Evolutionary conservation across 2,797 vertebrate species (phyloP).

Genomic region (Lagorchestes hirsutus): DNA sequence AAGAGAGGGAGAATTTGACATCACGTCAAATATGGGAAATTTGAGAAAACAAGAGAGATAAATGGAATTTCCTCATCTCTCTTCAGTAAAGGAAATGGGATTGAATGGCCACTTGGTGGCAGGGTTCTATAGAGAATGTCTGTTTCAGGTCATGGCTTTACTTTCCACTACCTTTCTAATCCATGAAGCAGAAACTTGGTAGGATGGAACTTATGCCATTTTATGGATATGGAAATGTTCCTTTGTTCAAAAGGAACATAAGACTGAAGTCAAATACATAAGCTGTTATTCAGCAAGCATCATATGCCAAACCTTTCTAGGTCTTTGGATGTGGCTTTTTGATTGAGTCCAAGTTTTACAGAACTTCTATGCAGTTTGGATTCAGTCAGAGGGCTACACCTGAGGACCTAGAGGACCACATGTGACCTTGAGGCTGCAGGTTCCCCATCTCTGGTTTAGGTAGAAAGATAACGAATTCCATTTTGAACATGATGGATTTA

Average conservation of each 20-base stretch:
- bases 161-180: not conserved
- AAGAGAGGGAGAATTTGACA: not conserved
- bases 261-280: not conserved
- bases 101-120: not conserved
- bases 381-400: no score
- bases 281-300: not conserved
- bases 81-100: not conserved
- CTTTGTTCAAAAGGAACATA: not conserved
- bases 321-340: no score
- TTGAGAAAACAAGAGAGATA: not conserved
- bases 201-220: not conserved
- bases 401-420: no score
- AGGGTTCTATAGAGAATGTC: not conserved
- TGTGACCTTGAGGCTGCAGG: no score
- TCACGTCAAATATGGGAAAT: not conserved
- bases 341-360: no score
- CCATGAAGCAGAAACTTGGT: not conserved
- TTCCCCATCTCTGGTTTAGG: no score
- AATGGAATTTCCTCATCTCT: not conserved
- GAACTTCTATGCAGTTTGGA: no score
- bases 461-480: no score
- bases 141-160: not conserved
- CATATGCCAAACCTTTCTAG: no score
- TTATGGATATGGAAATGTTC: not conserved
- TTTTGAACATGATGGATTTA: no score